Evolutionary conservation across 2,888 invertebrate species (phyloP), one percentile per base, ranked within the genome.

Genomic region (Acheta domesticus): DNA sequence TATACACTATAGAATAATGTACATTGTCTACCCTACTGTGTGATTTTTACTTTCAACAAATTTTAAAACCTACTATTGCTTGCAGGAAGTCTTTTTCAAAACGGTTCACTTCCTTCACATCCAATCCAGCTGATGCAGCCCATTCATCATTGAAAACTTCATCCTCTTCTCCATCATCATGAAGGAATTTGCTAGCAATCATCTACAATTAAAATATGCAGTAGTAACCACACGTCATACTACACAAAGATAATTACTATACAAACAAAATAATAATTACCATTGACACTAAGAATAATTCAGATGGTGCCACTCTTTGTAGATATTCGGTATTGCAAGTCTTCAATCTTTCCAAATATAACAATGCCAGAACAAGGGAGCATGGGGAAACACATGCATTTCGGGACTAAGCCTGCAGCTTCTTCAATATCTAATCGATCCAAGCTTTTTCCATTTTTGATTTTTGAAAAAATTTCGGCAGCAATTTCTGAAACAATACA

Each of bases 171-270:
- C 96, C 97, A 84, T 96, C 94, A 85, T 97, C 97, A 87, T 97
- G 95, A 83, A 97, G 89, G 87, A 96, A 98, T 89, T 99, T 99
- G 84, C 96, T 97, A 79, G 98, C 97, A 84, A 98, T 93, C 94
- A 98, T 94, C 97, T 97, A 86, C 14, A 86, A 83, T 83, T 84
- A 82, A 81, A 80, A 82, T 36, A 77, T 48, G 20, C 14, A 21
- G 20, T 36, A 75, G 20, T 21, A 36, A 23, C 16, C 20, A n/a
- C 12, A 14, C 14, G 16, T 16, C 75, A 75, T 5, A 75, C 36
- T 20, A 23, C 14, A n/a, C 16, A 75, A 23, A 75, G 23, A 23
- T 23, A 16, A 23, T n/a, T 23, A 21, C 20, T 11, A 75, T 1
- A n/a, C 74, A 74, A 19, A n/a, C 73, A 73, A 73, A 20, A n/a